Evolutionary conservation across 2,797 vertebrate species (phyloP).

Genomic region (Anabas testudineus): DNA sequence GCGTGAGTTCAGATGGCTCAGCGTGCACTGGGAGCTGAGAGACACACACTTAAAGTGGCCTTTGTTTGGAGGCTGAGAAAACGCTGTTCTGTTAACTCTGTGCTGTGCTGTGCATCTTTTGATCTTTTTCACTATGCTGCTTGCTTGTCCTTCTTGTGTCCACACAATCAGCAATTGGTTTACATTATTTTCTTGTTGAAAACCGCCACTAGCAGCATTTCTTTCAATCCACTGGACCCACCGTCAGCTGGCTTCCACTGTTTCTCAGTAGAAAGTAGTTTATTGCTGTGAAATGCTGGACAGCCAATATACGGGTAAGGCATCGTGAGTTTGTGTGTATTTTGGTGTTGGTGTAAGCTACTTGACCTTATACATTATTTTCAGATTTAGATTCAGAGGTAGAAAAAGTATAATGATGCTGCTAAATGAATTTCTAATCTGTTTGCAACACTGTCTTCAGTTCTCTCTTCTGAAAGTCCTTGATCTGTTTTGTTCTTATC

Average conservation of each 20-base stretch:
- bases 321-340: not conserved
- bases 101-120: not conserved
- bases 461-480: too few species aligned
- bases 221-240: not conserved
- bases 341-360: too few species aligned
- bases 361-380: too few species aligned
- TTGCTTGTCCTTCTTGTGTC: not conserved
- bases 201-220: not conserved
- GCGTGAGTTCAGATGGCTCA: conserved; percentile 61
- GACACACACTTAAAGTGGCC: conserved; percentile 13
- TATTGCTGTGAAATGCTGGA: not conserved
- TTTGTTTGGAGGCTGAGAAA: conserved; percentile 44
- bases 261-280: not conserved
- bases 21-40: conserved; percentile 49
- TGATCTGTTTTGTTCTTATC: conserved; percentile 20
- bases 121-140: not conserved
- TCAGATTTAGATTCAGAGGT: too few species aligned
- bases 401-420: not conserved
- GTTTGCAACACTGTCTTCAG: not conserved
- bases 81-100: not conserved
- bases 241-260: not conserved
- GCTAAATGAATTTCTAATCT: not conserved
- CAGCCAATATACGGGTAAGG: not conserved
- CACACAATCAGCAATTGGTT: not conserved
- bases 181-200: not conserved